A percentile compares a stretch with the other conserved stretches of the same genome.
These are phyloP conservation scores for Syrphus vitripennis DNA, from an alignment of 2,888 invertebrate genomes.

Conservation along the genomic window DNA sequence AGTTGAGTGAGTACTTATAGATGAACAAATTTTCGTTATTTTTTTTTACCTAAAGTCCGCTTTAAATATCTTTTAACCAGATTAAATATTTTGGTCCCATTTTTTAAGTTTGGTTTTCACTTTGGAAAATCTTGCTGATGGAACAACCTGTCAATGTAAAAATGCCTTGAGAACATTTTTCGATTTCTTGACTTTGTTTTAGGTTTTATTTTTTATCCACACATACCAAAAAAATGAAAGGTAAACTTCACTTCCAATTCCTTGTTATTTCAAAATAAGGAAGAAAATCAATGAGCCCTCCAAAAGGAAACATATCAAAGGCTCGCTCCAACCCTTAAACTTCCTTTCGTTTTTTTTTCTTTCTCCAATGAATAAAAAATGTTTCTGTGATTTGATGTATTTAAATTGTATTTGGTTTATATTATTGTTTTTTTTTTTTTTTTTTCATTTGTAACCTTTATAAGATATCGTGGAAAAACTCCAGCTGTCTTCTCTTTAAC, in stretches of 20 bases:
- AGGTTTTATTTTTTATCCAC: too few species aligned
- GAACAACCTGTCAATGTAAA: too few species aligned
- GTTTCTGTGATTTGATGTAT: constrained; percentile 56
- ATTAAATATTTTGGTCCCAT: too few species aligned
- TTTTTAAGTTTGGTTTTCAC: too few species aligned
- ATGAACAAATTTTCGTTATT: too few species aligned
- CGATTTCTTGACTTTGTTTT: too few species aligned
- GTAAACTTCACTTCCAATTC: background rate
- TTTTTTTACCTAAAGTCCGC: too few species aligned
- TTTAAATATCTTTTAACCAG: too few species aligned
- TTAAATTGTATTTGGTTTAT: constrained; percentile 59
- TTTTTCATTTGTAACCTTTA: constrained; percentile 3
- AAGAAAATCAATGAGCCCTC: background rate
- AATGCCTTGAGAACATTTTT: too few species aligned
- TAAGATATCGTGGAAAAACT: constrained; percentile 60
- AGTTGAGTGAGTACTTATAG: too few species aligned
- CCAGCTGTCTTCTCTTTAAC: constrained; percentile 52
- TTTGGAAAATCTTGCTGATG: too few species aligned
- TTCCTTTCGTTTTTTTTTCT: background rate
- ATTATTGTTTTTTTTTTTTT: background rate
- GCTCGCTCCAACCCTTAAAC: background rate
- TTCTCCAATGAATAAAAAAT: constrained; percentile 43
- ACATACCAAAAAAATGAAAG: too few species aligned
- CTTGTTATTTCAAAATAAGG: background rate
- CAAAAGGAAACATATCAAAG: background rate